phyloP scores from a whole-genome alignment of 2,113 vertebrate genomes.

The Rhabdomys dilectus region DNA sequence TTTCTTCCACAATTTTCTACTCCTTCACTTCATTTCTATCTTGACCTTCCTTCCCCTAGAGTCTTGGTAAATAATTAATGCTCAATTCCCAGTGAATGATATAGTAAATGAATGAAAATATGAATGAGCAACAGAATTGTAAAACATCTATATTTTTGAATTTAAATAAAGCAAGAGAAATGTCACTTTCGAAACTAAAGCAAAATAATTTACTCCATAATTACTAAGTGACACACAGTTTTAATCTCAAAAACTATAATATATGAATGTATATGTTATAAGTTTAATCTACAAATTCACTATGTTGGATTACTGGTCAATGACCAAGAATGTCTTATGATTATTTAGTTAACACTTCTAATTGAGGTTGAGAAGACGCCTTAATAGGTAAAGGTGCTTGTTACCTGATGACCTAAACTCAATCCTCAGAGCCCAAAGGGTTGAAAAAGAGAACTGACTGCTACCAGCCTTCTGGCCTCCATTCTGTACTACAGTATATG shows the following conservation, averaged over 20 bases:
- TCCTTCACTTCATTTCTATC: neutral
- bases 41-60: fast-evolving
- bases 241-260: neutral
- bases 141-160: constrained; percentile 4
- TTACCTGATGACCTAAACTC: neutral
- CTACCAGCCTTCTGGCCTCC: neutral
- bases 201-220: neutral
- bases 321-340: neutral
- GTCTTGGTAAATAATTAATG: neutral
- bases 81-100: neutral
- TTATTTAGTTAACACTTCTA: neutral
- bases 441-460: neutral
- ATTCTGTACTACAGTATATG: neutral
- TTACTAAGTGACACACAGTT: neutral
- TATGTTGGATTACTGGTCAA: neutral
- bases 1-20: neutral
- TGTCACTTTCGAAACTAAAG: neutral
- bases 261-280: neutral
- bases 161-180: neutral
- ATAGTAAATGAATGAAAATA: neutral
- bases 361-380: neutral
- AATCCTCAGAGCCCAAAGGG: neutral
- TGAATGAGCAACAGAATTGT: neutral
- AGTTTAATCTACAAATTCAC: neutral
- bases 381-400: neutral